Evolutionary conservation across 2,113 vertebrate species (phyloP), one percentile per base, ranked within the genome.

Genomic region (Cephalopterus ornatus): DNA sequence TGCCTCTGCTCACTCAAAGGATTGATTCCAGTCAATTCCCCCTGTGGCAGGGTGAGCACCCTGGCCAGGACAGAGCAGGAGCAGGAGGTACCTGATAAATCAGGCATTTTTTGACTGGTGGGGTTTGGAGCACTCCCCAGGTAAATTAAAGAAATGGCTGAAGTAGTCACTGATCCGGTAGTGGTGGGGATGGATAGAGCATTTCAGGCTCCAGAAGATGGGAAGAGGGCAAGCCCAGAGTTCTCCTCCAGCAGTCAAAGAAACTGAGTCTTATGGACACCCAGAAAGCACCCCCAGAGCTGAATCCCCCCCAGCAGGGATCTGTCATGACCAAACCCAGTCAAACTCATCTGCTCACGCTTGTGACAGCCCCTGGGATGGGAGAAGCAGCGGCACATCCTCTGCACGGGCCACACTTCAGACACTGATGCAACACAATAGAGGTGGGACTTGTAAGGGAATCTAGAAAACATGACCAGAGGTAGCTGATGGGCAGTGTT

Each of bases 391-490:
- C 6, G 27, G 33, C 68, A 73, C 61, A 32, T 19, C 70, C 88
- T 46, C 18, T 11, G 44, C 1, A 0, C 2, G 37, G 42, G 70
- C 56, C 47, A 30, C 0, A 0, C 42, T 63, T 76, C 4, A 32
- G 78, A 42, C 65, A 47, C 49, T 7, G 63, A 61, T n/a, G 68
- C 27, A 46, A 66, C n/a, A 24, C 22, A 1, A 16, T 1, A 68
- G 49, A 67, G 49, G n/a, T 62, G 89, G 44, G 53, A 56, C 33
- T 78, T 67, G 27, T 35, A 78, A 56, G 41, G 33, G 28, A 11
- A 59, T 44, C 33, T 49, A 63, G 53, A 52, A 76, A 83, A 52
- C 5, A 14, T 0, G 15, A 61, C 21, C 42, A 39, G 33, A 49
- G 52, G 42, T 2, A 71, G 73, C 35, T 47, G 92, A 56, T 32